Conservation (phyloP, 2,888 invertebrate genomes). For the Dasypolia templi region DNA sequence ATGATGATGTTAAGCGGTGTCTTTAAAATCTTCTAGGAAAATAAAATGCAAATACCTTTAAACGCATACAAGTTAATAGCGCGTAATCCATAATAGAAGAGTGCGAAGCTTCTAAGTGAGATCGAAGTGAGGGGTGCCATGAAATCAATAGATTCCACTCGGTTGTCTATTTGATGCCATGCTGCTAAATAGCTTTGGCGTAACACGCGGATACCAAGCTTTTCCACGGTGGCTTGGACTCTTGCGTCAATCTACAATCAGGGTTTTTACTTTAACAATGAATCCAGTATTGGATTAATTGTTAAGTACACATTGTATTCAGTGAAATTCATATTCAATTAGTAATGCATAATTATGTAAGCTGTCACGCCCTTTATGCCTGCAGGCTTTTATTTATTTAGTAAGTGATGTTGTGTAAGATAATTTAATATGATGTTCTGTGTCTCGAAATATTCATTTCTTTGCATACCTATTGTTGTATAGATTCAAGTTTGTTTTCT, state of each 20-base stretch:
- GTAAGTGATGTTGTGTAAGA: no score
- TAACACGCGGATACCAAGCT: conserved; percentile 84
- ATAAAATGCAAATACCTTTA: conserved; percentile 75
- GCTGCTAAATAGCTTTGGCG: conserved; percentile 87
- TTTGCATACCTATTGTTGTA: no score
- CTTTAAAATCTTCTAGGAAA: background rate
- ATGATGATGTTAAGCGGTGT: background rate
- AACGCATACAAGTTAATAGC: conserved; percentile 88
- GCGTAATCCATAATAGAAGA: conserved; percentile 91
- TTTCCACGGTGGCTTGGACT: conserved; percentile 82
- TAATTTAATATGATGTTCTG: no score
- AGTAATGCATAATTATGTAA: no score
- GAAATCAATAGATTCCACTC: conserved; percentile 82
- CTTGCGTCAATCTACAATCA: conserved; percentile 86
- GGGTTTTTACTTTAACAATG: background rate
- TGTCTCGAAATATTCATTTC: no score
- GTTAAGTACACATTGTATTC: no score
- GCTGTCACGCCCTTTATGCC: no score
- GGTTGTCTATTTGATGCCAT: conserved; percentile 82
- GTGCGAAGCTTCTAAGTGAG: conserved; percentile 88
- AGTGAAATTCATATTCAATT: no score
- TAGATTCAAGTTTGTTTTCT: no score
- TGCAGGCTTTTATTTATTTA: no score
- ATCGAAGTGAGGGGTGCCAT: conserved; percentile 86
- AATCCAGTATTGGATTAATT: no score